A percentile compares a stretch with the other conserved stretches of the same genome.
Evolutionary conservation across 2,797 vertebrate species (phyloP).

Genomic region (Falco naumanni): DNA sequence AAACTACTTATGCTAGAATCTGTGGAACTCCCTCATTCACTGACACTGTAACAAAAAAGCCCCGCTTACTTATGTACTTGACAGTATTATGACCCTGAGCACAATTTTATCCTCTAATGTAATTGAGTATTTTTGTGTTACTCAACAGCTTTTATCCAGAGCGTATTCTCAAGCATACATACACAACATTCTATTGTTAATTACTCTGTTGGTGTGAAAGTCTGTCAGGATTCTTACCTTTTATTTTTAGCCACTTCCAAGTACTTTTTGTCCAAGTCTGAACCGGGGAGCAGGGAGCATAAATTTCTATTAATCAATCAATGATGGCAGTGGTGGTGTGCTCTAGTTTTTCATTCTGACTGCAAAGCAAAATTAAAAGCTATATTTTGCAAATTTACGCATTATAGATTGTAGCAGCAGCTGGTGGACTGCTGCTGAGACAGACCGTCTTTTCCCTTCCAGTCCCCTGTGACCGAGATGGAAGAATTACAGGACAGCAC

Average conservation of each 20-base stretch:
- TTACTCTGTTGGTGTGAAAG: background rate
- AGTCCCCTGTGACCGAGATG: constrained; percentile 64
- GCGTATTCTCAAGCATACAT: background rate
- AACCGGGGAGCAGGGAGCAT: background rate
- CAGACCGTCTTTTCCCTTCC: constrained; percentile 57
- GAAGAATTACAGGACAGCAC: constrained; percentile 53
- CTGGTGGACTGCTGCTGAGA: constrained; percentile 73
- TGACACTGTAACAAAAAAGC: background rate
- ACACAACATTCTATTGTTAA: background rate
- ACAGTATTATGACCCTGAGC: background rate
- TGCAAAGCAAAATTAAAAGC: constrained; percentile 72
- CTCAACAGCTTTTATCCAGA: background rate
- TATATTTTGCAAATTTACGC: constrained; percentile 67
- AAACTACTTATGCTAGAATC: background rate
- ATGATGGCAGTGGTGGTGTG: constrained; percentile 20
- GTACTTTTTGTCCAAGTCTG: constrained; percentile 25
- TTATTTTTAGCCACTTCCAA: constrained; percentile 40
- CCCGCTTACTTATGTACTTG: background rate
- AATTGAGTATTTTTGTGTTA: background rate
- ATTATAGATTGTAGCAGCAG: constrained; percentile 52
- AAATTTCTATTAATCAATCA: constrained; percentile 67
- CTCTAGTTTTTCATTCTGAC: constrained; percentile 63
- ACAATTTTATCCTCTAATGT: background rate
- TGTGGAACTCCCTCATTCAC: background rate
- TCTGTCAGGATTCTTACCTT: constrained; percentile 25